These are phyloP conservation scores for Achroia grisella DNA, from an alignment of 1,140 invertebrate genomes.

Conservation along the genomic window DNA sequence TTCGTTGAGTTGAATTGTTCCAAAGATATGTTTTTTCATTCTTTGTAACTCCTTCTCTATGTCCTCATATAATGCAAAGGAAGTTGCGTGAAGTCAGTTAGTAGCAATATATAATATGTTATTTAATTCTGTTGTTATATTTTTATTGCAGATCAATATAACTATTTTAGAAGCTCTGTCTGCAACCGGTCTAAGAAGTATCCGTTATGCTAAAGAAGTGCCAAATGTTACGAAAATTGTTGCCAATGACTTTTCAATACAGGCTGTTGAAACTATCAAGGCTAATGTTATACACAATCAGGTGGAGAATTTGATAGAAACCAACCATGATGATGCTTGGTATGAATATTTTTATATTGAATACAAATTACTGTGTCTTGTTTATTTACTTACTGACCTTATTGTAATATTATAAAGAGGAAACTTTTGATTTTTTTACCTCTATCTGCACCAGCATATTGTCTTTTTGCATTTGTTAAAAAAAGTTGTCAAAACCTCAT, in stretches of 20 bases:
- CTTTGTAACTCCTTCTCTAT: too few species aligned
- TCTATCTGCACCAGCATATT: too few species aligned
- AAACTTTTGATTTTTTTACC: too few species aligned
- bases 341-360: conserved; percentile 70
- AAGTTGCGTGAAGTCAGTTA: too few species aligned
- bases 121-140: conserved; percentile 13
- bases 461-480: too few species aligned
- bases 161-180: conserved; percentile 94
- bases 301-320: conserved; percentile 82
- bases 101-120: conserved; percentile 5
- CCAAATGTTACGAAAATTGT: conserved; percentile 86
- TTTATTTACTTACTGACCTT: too few species aligned
- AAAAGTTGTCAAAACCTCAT: too few species aligned
- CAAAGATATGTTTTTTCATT: too few species aligned
- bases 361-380: too few species aligned
- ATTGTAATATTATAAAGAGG: too few species aligned
- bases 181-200: conserved; percentile 95
- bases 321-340: conserved; percentile 88
- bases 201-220: conserved; percentile 97
- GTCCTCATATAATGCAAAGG: too few species aligned
- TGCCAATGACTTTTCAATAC: conserved; percentile 95
- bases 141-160: conserved; percentile 76
- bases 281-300: conserved; percentile 87
- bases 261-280: conserved; percentile 90
- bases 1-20: too few species aligned